Base-by-base conservation (phyloP, 2,113 vertebrate species). In the Ictalurus furcatus region DNA sequence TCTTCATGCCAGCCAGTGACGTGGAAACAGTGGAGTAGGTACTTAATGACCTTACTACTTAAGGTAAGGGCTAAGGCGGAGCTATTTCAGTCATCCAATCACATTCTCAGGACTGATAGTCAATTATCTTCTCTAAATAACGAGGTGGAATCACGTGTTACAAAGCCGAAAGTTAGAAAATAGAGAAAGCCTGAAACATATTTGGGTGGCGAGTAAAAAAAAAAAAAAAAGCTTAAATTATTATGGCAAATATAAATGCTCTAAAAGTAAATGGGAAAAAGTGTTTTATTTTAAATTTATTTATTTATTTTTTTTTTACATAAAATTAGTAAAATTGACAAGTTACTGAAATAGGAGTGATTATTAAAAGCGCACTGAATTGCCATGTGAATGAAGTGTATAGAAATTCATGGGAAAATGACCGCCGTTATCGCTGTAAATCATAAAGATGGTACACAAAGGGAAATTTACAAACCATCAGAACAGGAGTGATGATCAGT, bases 11-110 rank as follows among this genome's bases (percentile, higher is more conserved):
- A 37, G 1, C 19, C 12, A 25, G 30, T 25, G 17, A 30, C 23
- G 9, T 37, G 3, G 16, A 14, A 85, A 25, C 4, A 7, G 1
- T 1, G 19, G 25, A 0, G 0, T 16, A 7, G 4, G 3, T 4
- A 40, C 17, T 14, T 37, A 4, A 28, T 16, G 25, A 48, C 34
- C 5, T 9, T 34, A 44, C 7, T 34, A 61, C n/a, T 88, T 84
- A 85, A 87, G 82, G 2, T 4, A 69, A 84, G 67, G 23, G n/a
- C 7, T 48, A n/a, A 81, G 79, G 82, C 81, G 56, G 85, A 25
- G 52, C 23, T 58, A 0, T 56, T 34, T 69, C 19, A 69, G 12
- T 17, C 16, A 19, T 21, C 87, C 87, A 88, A 73, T 88, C 73
- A 83, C 8, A 71, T 69, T n/a, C 63, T 71, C 23, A 58, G 78